Conservation (phyloP, 1,140 invertebrate species). For the Sinonovacula constricta region DNA sequence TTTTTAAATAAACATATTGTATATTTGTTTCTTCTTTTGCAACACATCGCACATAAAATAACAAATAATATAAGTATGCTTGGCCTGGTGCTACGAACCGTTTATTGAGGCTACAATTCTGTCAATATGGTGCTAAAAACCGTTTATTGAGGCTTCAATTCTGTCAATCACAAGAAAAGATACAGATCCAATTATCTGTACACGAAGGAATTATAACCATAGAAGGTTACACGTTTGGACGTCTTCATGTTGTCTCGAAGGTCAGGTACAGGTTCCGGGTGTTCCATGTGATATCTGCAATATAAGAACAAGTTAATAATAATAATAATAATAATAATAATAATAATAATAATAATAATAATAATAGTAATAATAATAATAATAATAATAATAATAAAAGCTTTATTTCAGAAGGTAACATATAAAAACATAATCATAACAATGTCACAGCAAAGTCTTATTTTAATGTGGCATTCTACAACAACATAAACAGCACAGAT, state of each 20-base stretch:
- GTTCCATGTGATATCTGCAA: conserved; percentile 44
- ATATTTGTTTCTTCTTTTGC: too few species aligned
- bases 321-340: neutral
- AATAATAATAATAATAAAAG: neutral
- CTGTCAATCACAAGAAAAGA: too few species aligned
- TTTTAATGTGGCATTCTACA: neutral
- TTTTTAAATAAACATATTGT: too few species aligned
- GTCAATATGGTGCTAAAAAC: too few species aligned
- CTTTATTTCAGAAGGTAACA: neutral
- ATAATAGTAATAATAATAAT: neutral
- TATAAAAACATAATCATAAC: neutral
- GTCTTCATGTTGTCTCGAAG: conserved; percentile 36
- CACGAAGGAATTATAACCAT: conserved; percentile 36
- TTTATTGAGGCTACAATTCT: too few species aligned
- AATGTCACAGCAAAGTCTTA: neutral
- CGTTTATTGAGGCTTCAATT: too few species aligned
- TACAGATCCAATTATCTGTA: conserved; percentile 21
- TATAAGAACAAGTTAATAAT: neutral
- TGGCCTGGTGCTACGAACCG: too few species aligned
- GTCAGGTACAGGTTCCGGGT: conserved; percentile 39
- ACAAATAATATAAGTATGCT: too few species aligned
- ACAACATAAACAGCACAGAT: too few species aligned
- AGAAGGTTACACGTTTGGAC: conserved; percentile 38
- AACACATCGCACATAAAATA: too few species aligned
- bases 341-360: neutral